Evolutionary conservation across 1,140 invertebrate genomes (phyloP).

Genomic region (Drosophila sechellia): DNA sequence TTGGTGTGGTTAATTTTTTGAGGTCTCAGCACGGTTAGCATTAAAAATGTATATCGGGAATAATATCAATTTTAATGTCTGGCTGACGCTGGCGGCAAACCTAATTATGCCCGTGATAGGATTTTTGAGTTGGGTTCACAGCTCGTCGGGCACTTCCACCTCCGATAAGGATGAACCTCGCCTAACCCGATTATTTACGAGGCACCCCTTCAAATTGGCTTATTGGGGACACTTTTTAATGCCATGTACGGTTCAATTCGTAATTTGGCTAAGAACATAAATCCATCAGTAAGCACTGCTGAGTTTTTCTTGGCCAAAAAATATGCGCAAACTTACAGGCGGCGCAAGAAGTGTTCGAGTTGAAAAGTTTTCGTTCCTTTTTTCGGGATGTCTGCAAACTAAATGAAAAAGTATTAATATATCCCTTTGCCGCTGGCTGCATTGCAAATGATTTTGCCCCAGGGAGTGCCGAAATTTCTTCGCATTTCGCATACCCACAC

Average conservation of each 20-base stretch:
- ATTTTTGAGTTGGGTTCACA: conserved; percentile 51
- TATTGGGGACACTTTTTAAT: conserved; percentile 58
- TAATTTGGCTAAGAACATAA: conserved; percentile 51
- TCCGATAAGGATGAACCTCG: conserved; percentile 31
- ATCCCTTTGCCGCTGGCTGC: conserved; percentile 52
- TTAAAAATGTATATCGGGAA: conserved; percentile 74
- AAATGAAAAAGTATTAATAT: conserved; percentile 81
- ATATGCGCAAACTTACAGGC: conserved; percentile 66
- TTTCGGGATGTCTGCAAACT: conserved; percentile 48
- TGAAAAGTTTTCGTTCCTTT: conserved; percentile 50
- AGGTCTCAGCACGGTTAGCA: conserved; percentile 64
- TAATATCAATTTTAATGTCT: conserved; percentile 77
- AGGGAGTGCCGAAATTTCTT: conserved; percentile 55
- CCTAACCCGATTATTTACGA: conserved; percentile 49
- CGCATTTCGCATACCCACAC: conserved; percentile 38
- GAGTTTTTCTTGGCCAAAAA: conserved; percentile 41
- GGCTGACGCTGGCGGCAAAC: conserved; percentile 36
- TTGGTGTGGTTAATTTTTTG: conserved; percentile 53
- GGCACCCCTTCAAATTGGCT: conserved; percentile 33
- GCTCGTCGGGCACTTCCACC: conserved; percentile 11
- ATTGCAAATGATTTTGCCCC: conserved; percentile 67
- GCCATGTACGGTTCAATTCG: conserved; percentile 52
- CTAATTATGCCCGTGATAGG: conserved; percentile 53
- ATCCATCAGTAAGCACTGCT: conserved; percentile 55
- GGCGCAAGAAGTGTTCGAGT: conserved; percentile 60